These are phyloP conservation scores for Stenolophus ochropezus DNA, from an alignment of 2,888 invertebrate genomes.

Conservation along the genomic window DNA sequence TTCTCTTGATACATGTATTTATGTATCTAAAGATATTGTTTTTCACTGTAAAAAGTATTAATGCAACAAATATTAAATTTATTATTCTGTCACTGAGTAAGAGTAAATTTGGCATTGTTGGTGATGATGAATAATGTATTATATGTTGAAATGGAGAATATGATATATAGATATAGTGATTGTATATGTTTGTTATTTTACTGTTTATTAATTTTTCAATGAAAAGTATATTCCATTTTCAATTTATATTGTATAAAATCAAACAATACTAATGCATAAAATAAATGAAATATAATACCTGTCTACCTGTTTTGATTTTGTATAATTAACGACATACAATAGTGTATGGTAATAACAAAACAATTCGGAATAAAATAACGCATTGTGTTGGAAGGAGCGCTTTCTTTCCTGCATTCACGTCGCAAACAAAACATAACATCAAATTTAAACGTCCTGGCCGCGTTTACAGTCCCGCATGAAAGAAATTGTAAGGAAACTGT, in stretches of 20 bases:
- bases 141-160: no score
- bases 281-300: background rate
- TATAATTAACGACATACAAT: background rate
- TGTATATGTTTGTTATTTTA: background rate
- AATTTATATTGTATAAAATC: background rate
- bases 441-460: constrained; percentile 37
- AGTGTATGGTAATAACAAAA: background rate
- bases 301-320: background rate
- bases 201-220: background rate
- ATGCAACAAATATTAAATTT: no score
- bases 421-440: background rate
- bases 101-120: no score
- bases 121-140: no score
- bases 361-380: background rate
- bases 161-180: no score
- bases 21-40: no score
- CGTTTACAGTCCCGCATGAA: constrained; percentile 10
- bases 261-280: background rate
- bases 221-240: background rate
- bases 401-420: constrained; percentile 1
- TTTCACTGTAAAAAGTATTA: no score
- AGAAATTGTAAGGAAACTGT: constrained; percentile 43
- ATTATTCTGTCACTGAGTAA: no score
- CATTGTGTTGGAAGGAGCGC: background rate
- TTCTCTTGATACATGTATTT: no score